Evolutionary conservation across 2,888 invertebrate species (phyloP).

Genomic region (Cremastinae sp.): DNA sequence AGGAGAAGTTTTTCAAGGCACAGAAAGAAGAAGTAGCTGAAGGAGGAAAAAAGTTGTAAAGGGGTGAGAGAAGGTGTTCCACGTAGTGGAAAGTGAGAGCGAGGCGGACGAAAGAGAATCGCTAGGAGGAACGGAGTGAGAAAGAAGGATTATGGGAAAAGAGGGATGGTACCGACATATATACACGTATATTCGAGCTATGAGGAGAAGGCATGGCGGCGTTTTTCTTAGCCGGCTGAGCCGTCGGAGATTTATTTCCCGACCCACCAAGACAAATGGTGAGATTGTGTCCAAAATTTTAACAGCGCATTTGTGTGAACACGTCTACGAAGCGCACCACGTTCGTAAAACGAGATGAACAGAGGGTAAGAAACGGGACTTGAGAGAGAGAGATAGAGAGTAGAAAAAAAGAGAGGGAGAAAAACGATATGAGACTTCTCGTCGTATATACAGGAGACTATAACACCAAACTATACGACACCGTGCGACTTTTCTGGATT

Average conservation of each 20-base stretch:
- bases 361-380: slow-evolving; percentile 66
- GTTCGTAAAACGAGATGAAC: slow-evolving; percentile 68
- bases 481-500: slow-evolving; percentile 46
- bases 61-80: background rate
- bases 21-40: slow-evolving; percentile 30
- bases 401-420: slow-evolving; percentile 51
- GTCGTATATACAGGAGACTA: slow-evolving; percentile 42
- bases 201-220: slow-evolving; percentile 65
- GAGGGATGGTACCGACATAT: slow-evolving; percentile 43
- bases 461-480: slow-evolving; percentile 53
- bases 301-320: slow-evolving; percentile 86
- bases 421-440: slow-evolving; percentile 58
- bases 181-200: slow-evolving; percentile 26
- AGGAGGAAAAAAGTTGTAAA: background rate
- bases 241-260: slow-evolving; percentile 85
- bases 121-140: slow-evolving; percentile 50
- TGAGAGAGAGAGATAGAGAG: slow-evolving; percentile 62
- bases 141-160: slow-evolving; percentile 38
- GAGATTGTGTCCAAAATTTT: slow-evolving; percentile 90
- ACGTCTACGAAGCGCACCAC: slow-evolving; percentile 80
- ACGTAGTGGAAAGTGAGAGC: slow-evolving; percentile 16
- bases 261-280: slow-evolving; percentile 89
- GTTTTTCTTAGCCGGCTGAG: slow-evolving; percentile 83
- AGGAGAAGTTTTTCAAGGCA: slow-evolving; percentile 45
- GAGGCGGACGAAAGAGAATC: slow-evolving; percentile 33